Evolutionary conservation across 2,797 vertebrate genomes (phyloP).

Genomic region (Notolepis coatsorum): DNA sequence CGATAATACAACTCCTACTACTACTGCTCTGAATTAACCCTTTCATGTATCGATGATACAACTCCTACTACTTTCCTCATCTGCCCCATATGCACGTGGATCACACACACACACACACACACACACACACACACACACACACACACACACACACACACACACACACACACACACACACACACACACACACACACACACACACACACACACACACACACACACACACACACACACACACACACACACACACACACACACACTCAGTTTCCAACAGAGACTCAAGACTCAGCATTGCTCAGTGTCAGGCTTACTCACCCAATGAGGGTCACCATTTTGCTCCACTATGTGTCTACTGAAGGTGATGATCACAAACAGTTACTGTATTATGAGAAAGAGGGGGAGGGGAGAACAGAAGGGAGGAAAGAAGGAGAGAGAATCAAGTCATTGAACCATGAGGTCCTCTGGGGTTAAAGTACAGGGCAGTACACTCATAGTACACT

Average conservation of each 20-base stretch:
- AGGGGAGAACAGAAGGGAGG: slow-evolving; percentile 30
- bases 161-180: not conserved
- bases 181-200: slow-evolving; percentile 5
- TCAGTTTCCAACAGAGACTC: slow-evolving; percentile 53
- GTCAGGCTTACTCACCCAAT: slow-evolving; percentile 91
- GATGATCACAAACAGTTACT: slow-evolving; percentile 95
- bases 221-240: slow-evolving; percentile 7
- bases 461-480: slow-evolving; percentile 26
- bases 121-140: slow-evolving; percentile 12
- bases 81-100: slow-evolving; percentile 1
- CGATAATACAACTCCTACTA: slow-evolving; percentile 17
- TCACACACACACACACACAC: slow-evolving; percentile 13
- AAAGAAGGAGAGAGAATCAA: slow-evolving; percentile 43
- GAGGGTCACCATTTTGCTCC: slow-evolving; percentile 94
- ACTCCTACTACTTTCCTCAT: not conserved
- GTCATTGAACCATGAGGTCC: slow-evolving; percentile 55
- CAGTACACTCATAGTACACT: slow-evolving; percentile 51
- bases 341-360: slow-evolving; percentile 94
- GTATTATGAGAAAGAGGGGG: slow-evolving; percentile 75
- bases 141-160: not conserved
- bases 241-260: slow-evolving; percentile 34
- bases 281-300: slow-evolving; percentile 49
- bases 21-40: slow-evolving; percentile 51
- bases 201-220: slow-evolving; percentile 2
- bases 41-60: slow-evolving; percentile 50